Conservation (phyloP, 2,113 vertebrate species). For the Gopherus flavomarginatus region DNA sequence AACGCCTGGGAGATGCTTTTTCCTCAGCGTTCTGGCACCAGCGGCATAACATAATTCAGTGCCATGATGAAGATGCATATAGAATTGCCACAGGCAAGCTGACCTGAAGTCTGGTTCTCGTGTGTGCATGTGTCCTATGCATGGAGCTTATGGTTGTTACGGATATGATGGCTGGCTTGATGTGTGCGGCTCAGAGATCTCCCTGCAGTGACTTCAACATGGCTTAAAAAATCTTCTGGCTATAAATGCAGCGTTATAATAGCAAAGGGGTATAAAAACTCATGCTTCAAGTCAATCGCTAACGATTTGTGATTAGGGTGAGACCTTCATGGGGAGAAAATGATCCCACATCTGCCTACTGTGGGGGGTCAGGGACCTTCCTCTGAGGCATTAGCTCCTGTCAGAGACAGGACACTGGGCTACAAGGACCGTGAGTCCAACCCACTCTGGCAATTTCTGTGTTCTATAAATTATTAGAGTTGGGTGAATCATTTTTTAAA, state of each 20-base stretch:
- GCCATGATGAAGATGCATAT: neutral
- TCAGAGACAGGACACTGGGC: neutral
- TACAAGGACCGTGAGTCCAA: neutral
- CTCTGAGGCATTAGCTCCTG: neutral
- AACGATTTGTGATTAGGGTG: neutral
- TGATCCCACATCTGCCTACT: neutral
- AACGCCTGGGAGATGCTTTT: neutral
- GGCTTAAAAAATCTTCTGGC: neutral
- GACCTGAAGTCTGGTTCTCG: neutral
- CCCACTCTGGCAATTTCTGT: neutral
- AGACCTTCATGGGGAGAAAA: neutral
- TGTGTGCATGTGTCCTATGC: neutral
- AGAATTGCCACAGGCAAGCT: neutral
- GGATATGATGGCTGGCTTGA: neutral
- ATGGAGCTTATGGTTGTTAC: neutral
- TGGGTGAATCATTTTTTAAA: neutral
- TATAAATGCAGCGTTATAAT: neutral
- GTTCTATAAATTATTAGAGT: neutral
- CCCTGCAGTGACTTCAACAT: neutral
- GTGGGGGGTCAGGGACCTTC: neutral
- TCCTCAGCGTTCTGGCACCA: neutral
- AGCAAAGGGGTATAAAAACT: neutral
- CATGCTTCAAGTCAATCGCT: neutral
- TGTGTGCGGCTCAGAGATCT: neutral
- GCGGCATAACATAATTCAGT: neutral